phyloP scores from a whole-genome alignment of 2,113 vertebrate genomes.

The Thinocorus orbignyianus region DNA sequence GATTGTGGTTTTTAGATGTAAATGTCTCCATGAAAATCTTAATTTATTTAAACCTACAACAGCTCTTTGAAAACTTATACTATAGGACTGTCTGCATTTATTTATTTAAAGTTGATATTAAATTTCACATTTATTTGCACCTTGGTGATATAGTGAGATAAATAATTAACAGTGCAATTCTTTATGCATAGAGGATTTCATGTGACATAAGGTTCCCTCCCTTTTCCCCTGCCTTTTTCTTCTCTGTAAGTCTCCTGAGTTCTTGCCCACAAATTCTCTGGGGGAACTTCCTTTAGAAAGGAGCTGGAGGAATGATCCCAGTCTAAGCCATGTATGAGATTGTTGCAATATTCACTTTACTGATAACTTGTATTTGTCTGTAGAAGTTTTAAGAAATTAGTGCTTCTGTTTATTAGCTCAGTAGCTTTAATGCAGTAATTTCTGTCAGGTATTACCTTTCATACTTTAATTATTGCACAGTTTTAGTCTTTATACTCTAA shows the following conservation, averaged over 20 bases:
- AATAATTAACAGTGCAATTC: background rate
- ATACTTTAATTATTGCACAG: background rate
- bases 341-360: background rate
- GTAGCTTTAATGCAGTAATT: background rate
- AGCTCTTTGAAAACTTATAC: background rate
- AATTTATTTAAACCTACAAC: background rate
- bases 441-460: background rate
- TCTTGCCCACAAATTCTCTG: background rate
- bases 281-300: background rate
- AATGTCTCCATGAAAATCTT: background rate
- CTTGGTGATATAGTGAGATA: background rate
- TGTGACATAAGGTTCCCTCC: background rate
- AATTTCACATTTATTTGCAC: background rate
- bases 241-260: background rate
- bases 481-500: background rate
- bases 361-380: background rate
- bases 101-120: background rate
- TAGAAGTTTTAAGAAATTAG: background rate
- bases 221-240: background rate
- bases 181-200: background rate
- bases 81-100: background rate
- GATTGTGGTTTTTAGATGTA: background rate
- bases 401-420: background rate
- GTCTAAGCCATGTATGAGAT: background rate
- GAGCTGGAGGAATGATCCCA: background rate